Base-by-base conservation (phyloP, 2,888 invertebrate genomes). In the Cosmorhoe ocellata region DNA sequence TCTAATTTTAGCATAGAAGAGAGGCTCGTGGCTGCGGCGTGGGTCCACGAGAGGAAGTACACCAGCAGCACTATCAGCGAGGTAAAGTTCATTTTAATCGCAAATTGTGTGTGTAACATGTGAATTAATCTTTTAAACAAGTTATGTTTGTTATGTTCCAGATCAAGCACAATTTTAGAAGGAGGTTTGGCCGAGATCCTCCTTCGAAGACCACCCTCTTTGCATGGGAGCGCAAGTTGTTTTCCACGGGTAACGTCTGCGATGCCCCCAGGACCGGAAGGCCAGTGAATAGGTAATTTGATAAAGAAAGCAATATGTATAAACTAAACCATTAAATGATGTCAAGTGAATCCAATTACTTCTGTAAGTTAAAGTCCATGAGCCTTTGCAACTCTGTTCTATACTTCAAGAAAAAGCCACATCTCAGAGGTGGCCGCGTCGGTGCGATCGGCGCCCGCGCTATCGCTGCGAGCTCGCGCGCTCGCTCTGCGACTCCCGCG, bases 41-140 rank as follows among this genome's bases (percentile, higher is more conserved):
- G 90, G 90, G 85, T 89, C 18, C 90, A 90, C 50, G 90, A 90
- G 64, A 76, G 84, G 38, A 74, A 76, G 38, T 70, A 71, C 47
- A 82, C 84, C 8, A 76, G 66, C 33, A 67, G 43, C 24, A 73
- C 72, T 32, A 74, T 81, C 50, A 69, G 69, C 12, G 73, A 78
- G 52, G 80, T 75, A 33, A 24, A 42, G 46, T 46, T 33, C 1
- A 10, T 28, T 28, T 3, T 10, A 18, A 18, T 24, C n/a, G n/a
- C n/a, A n/a, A n/a, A n/a, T n/a, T n/a, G n/a, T n/a, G n/a, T n/a
- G n/a, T n/a, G n/a, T n/a, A n/a, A n/a, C n/a, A n/a, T n/a, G n/a
- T n/a, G n/a, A n/a, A n/a, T n/a, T n/a, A n/a, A n/a, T n/a, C n/a
- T n/a, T n/a, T n/a, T n/a, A n/a, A n/a, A n/a, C n/a, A n/a, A n/a